phyloP scores from a whole-genome alignment of 2,888 invertebrate genomes.

The Lepidochrysops patricia region DNA sequence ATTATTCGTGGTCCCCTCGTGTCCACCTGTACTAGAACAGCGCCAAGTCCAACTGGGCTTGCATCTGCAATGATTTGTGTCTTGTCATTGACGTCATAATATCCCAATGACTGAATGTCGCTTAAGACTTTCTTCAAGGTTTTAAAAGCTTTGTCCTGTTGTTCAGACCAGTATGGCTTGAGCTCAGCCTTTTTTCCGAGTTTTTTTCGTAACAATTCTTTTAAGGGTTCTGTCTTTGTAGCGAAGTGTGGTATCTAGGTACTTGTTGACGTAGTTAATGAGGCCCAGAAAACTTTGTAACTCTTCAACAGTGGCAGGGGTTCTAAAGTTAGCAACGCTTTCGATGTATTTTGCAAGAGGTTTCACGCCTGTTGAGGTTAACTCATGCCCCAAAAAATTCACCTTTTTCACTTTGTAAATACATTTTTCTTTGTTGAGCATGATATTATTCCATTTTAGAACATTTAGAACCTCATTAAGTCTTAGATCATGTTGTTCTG shows the following conservation, averaged over 20 bases:
- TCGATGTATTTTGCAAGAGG: slow-evolving; percentile 26
- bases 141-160: slow-evolving; percentile 23
- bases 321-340: slow-evolving; percentile 20
- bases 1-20: background rate
- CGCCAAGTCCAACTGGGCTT: slow-evolving; percentile 24
- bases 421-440: slow-evolving; percentile 24
- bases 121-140: slow-evolving; percentile 17
- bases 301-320: slow-evolving; percentile 24
- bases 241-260: too few species aligned
- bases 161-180: slow-evolving; percentile 16
- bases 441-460: slow-evolving; percentile 22
- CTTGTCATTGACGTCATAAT: slow-evolving; percentile 21
- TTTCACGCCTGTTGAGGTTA: slow-evolving; percentile 20
- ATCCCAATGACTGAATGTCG: slow-evolving; percentile 19
- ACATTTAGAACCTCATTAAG: slow-evolving; percentile 20
- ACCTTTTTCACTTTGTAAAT: slow-evolving; percentile 14
- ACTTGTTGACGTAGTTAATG: slow-evolving; percentile 26
- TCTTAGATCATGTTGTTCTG: slow-evolving; percentile 20
- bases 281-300: slow-evolving; percentile 30
- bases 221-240: slow-evolving; percentile 25
- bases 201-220: slow-evolving; percentile 17
- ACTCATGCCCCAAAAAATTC: slow-evolving; percentile 24
- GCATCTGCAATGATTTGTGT: slow-evolving; percentile 25
- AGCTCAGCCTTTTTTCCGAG: slow-evolving; percentile 13
- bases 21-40: slow-evolving; percentile 20